Evolutionary conservation across 2,888 invertebrate genomes (phyloP).

Genomic region (Trypoxylon attenuatum): DNA sequence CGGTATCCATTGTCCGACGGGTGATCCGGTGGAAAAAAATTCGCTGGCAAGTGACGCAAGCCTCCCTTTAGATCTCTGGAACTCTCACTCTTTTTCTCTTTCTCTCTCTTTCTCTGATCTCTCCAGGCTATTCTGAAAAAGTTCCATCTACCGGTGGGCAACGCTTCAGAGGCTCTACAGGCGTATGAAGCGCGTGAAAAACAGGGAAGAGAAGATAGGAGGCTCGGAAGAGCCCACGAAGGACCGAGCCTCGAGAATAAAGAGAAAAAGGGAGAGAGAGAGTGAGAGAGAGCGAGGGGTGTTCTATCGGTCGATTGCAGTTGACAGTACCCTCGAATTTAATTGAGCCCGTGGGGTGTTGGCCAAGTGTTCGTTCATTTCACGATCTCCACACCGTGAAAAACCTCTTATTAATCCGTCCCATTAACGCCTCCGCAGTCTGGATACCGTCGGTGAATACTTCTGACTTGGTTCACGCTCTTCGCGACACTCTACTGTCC

Average conservation of each 20-base stretch:
- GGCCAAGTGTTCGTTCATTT: neutral
- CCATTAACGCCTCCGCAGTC: conserved; percentile 24
- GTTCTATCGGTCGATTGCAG: conserved; percentile 24
- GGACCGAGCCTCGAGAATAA: neutral
- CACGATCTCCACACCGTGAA: conserved; percentile 7
- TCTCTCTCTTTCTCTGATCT: neutral
- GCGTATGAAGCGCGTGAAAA: neutral
- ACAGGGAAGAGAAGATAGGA: neutral
- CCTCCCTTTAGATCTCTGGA: too few species aligned
- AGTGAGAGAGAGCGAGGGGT: conserved; percentile 13
- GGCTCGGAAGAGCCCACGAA: neutral
- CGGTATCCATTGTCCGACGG: neutral
- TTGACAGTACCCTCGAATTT: conserved; percentile 18
- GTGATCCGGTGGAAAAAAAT: neutral
- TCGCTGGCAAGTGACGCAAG: neutral
- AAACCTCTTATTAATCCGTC: conserved; percentile 33
- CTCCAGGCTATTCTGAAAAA: neutral
- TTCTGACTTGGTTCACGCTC: too few species aligned
- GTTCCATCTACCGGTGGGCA: too few species aligned
- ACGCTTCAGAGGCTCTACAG: neutral
- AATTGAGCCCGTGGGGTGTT: conserved; percentile 16
- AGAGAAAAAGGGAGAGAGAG: neutral
- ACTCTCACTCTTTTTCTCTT: too few species aligned
- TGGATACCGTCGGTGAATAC: conserved; percentile 2
- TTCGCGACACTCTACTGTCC: too few species aligned